Evolutionary conservation across 1,140 invertebrate genomes (phyloP).

Genomic region (Nasonia vitripennis): DNA sequence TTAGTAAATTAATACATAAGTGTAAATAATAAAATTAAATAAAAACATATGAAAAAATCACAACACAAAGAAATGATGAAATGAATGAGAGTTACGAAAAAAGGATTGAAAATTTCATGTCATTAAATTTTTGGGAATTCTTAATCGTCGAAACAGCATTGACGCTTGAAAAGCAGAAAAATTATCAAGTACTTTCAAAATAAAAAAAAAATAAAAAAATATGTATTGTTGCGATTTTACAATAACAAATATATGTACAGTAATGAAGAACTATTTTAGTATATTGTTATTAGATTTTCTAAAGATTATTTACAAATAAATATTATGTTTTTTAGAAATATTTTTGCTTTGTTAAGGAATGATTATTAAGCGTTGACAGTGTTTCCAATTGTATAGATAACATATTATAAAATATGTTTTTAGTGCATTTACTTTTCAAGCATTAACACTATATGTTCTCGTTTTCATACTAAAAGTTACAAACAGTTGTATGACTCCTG

Average conservation of each 20-base stretch:
- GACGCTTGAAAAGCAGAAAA: conserved; percentile 52
- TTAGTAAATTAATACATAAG: conserved; percentile 13
- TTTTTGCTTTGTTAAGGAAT: conserved; percentile 19
- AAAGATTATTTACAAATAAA: conserved; percentile 30
- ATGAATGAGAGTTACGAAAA: conserved; percentile 4
- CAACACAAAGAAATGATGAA: conserved; percentile 2
- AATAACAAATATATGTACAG: conserved; percentile 12
- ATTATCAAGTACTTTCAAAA: conserved; percentile 19
- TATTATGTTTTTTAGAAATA: conserved; percentile 20
- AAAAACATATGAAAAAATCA: neutral
- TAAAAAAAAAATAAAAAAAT: conserved; percentile 45
- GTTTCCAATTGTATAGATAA: neutral
- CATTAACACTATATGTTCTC: conserved; percentile 39
- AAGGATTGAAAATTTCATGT: conserved; percentile 35
- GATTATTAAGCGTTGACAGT: conserved; percentile 30
- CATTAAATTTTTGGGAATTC: conserved; percentile 9
- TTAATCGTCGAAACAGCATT: conserved; percentile 31
- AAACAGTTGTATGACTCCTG: neutral
- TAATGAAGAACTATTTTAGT: conserved; percentile 13
- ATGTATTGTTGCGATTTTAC: conserved; percentile 18
- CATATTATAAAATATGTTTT: conserved; percentile 36
- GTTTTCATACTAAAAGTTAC: conserved; percentile 18
- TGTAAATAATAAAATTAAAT: conserved; percentile 17
- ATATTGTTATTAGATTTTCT: conserved; percentile 23
- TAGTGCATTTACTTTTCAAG: conserved; percentile 52